Base-by-base conservation (phyloP, 2,797 vertebrate species). In the Peromyscus eremicus region DNA sequence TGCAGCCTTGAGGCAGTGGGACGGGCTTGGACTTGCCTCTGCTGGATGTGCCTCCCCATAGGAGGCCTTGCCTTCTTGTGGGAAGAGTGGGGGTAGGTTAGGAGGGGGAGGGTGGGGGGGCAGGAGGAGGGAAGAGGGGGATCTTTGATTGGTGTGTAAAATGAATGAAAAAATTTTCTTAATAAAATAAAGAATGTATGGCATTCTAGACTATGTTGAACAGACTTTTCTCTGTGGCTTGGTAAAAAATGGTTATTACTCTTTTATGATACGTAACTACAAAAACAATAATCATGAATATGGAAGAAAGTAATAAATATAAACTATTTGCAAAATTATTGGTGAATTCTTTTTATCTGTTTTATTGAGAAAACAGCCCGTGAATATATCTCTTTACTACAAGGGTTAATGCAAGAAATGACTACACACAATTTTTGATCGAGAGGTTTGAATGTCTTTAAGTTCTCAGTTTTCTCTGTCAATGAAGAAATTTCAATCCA, bases 401-500 rank as follows among this genome's bases (percentile, higher is more conserved):
- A 62, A 91, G 10, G 4, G 2, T 92, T 90, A 76, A 60, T 90
- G 16, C 16, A 96, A 84, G 52, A 91, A 96, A 84, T 89, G 43
- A 90, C 17, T 83, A 5, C 8, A 76, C 89, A 13, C 0, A 79
- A n/a, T 85, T 94, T 95, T 68, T 95, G 40, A 94, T 75, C 2
- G 52, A 82, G 14, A 25, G 21, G 66, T 92, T 70, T 94, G 73
- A 89, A 66, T 64, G 40, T 34, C 83, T 85, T 95, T 73, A 93
- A 81, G 83, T 64, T 79, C 5, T 94, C 77, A 17, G 37, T 90
- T 82, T 19, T 92, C 82, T 92, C 87, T 71, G 46, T 92, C 71
- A 66, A 46, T 43, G 57, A 95, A 89, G 62, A n/a, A 64, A 75
- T 95, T 88, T 81, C 84, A 85, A 85, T 85, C 16, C 25, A 77